phyloP scores from a whole-genome alignment of 2,113 vertebrate species.

The Semnornis frantzii region DNA sequence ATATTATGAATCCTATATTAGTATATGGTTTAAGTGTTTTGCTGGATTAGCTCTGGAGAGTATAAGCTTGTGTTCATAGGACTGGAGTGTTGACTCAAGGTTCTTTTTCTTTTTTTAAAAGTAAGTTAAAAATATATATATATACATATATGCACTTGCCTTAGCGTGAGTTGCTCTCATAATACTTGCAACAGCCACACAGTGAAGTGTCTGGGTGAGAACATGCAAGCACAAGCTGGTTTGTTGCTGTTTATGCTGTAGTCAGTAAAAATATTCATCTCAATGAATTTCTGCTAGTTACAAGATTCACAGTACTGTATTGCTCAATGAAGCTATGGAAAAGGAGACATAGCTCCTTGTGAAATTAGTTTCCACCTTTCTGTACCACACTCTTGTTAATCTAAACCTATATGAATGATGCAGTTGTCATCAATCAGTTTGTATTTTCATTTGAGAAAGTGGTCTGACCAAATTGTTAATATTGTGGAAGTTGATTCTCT shows the following conservation, averaged over 20 bases:
- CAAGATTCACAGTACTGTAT: not conserved
- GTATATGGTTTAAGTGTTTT: constrained; percentile 13
- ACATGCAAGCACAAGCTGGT: not conserved
- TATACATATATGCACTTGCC: not conserved
- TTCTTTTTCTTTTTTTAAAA: not conserved
- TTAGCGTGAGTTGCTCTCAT: not conserved
- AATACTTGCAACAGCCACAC: not conserved
- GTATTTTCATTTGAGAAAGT: not conserved
- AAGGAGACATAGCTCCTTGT: not conserved
- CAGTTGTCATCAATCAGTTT: not conserved
- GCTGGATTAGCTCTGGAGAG: not conserved
- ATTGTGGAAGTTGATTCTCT: not conserved
- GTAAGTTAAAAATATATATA: not conserved
- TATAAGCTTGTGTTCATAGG: not conserved
- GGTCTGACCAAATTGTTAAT: not conserved
- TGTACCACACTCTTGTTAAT: not conserved
- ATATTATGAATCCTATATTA: constrained; percentile 31
- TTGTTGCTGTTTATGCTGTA: not conserved
- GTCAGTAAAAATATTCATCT: not conserved
- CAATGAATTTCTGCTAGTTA: not conserved
- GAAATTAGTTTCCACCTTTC: not conserved
- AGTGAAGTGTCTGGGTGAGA: not conserved
- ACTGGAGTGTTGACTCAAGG: not conserved
- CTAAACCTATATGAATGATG: not conserved
- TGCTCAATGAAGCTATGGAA: not conserved